Base-by-base conservation (phyloP, 2,888 invertebrate genomes). In the Agrochola lychnidis region DNA sequence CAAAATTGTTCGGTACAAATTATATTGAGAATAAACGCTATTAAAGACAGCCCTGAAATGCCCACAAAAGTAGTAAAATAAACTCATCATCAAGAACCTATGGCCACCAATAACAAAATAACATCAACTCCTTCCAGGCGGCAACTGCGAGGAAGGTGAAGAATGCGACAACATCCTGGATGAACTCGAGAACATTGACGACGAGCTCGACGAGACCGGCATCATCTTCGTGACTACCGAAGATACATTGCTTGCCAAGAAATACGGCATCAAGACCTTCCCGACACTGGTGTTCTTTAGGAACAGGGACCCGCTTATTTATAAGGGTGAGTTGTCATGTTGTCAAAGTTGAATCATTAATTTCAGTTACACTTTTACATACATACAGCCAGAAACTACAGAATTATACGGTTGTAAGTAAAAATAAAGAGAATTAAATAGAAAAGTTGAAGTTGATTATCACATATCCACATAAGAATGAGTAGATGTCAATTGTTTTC, bases 221-320 rank as follows among this genome's bases (percentile, higher is more conserved):
- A 99, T 99, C 88, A 98, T 99, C 82, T 99, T 99, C 91, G 99
- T 99, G 0, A 99, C 99, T 57, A 99, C 99, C 22, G 99, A 99
- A 95, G 99, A 99, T 91, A 96, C 97, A 9, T 92, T 93, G 2
- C 95, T 99, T 73, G 99, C 99, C 14, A 98, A 98, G 94, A 98
- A 99, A 92, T 97, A 98, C 89, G 98, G 98, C 82, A 98, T 99
- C 89, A 99, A 98, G 92, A 97, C 96, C 79, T 98, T 98, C 97
- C 99, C 99, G 4, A 97, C 98, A 68, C 95, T 99, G 77, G 98
- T 98, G 45, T 98, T 99, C 97, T 99, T 99, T 95, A 97, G 99
- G 89, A 99, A 99, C 93, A 98, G 98, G 90, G 99, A 99, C 91
- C 99, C 99, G 19, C 96, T 99, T 72, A 95, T 98, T 79, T 99